Base-by-base conservation (phyloP, 2,797 vertebrate species). In the Anabas testudineus region DNA sequence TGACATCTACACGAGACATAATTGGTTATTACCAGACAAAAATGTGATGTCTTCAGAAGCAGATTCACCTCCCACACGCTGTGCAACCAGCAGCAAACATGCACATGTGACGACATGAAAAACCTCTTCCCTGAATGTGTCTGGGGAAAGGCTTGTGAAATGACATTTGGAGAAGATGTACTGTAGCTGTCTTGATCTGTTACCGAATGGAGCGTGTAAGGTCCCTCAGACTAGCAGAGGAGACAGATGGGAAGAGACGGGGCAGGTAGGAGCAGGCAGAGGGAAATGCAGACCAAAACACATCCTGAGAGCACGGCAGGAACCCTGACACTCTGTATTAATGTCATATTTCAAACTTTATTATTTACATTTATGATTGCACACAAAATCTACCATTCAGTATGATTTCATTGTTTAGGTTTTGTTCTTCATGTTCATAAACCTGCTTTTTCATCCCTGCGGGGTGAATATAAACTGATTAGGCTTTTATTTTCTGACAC, bases 91-190 rank as follows among this genome's bases (percentile, higher is more conserved):
- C 64, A 2, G 70, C 49, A 6, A 65, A 53, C 60, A 46, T 42
- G 68, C 64, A 73, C 71, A 67, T 61, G 79, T 66, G 76, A 80
- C 71, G 66, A 88, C 90, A 87, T 64, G 78, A 55, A 87, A 89
- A 88, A 68, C 61, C 88, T 87, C 60, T 89, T 76, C 59, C 13
- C 1, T 61, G 39, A 65, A 57, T 19, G 46, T 28, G 79, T 88
- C 87, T 48, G 63, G 87, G 88, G 81, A 74, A 65, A 46, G 43
- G 76, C 73, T 67, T 54, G 83, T 59, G 80, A 82, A 83, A 71
- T 87, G 91, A 83, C 86, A 88, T 90, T 90, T 85, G 78, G 74
- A 67, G 88, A 64, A 57, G 79, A 88, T 87, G 80, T 39, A 39
- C 37, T 39, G 37, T 76, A 82, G 82, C 84, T 70, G 75, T 83